Evolutionary conservation across 2,797 vertebrate genomes (phyloP), one percentile per base, ranked within the genome.

Genomic region (Craterocephalus amniculus): DNA sequence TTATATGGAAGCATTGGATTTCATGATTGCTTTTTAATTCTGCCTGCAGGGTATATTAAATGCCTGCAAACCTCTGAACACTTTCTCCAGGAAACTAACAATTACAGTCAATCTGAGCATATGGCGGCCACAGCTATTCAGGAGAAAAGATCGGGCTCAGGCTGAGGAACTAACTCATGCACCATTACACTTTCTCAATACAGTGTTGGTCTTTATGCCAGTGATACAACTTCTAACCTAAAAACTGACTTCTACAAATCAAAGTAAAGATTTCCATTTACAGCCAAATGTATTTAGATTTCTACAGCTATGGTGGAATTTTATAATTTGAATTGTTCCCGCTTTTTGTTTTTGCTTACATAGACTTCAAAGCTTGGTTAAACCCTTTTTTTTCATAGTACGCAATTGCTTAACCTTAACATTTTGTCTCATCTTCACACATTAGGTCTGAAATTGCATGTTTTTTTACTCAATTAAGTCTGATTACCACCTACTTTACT

Each of bases 11-110:
- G 92, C 92, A 82, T 95, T 89, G 74, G 81, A 91, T 94, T 95
- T 93, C 91, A 90, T 90, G 91, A 94, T 93, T 94, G 90, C 91
- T 79, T 94, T 92, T 95, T 92, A 94, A 96, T 94, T 93, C 92
- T 85, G 88, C 77, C 91, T 84, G 87, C 83, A 78, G 87, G 90
- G 83, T 92, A 88, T 93, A 94, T 94, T 95, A 93, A 95, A 94
- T 83, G 88, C 91, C 92, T 93, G 83, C 84, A 91, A 94, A 94
- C 91, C 83, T 65, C 80, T 70, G 71, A 90, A 87, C 80, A 74
- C 80, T 94, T 93, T 83, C 66, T 87, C 72, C 87, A 93, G 93
- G 94, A 96, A 95, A 93, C 88, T 91, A 92, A 94, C 88, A 94
- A 94, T 95, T 96, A 93, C 80, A 92, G 92, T 92, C 92, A 91